phyloP scores from a whole-genome alignment of 1,140 invertebrate species.

The Lasioglossum albipes region DNA sequence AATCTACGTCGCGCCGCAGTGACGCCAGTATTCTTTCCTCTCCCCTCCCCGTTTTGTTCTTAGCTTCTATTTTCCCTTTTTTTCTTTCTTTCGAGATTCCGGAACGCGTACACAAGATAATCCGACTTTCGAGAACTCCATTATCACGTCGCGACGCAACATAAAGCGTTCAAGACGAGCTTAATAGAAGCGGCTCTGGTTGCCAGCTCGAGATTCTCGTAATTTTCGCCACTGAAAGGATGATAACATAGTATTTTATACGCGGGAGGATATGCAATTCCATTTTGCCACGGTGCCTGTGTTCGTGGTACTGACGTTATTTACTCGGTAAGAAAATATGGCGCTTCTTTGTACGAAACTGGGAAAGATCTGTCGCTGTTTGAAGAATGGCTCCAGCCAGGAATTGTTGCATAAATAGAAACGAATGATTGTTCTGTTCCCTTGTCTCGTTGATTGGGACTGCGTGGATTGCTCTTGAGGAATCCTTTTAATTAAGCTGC shows the following conservation, averaged over 20 bases:
- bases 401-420: no score
- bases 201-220: neutral
- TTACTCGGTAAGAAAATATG: no score
- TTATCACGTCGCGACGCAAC: constrained; percentile 10
- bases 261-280: neutral
- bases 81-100: neutral
- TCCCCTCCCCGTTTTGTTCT: neutral
- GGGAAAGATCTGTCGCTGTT: no score
- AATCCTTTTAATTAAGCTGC: no score
- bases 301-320: no score
- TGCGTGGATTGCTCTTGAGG: no score
- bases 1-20: no score
- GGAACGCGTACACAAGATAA: constrained; percentile 3
- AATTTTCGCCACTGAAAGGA: neutral
- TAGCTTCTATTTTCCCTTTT: neutral
- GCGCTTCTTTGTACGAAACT: no score
- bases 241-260: constrained; percentile 18
- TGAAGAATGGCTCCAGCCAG: no score
- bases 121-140: constrained; percentile 37
- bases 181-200: constrained; percentile 3
- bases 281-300: neutral
- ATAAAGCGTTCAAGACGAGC: neutral
- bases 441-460: no score
- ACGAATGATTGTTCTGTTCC: no score
- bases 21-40: no score